Conservation (phyloP, 1,140 invertebrate genomes). For the Ridgeia piscesae region DNA sequence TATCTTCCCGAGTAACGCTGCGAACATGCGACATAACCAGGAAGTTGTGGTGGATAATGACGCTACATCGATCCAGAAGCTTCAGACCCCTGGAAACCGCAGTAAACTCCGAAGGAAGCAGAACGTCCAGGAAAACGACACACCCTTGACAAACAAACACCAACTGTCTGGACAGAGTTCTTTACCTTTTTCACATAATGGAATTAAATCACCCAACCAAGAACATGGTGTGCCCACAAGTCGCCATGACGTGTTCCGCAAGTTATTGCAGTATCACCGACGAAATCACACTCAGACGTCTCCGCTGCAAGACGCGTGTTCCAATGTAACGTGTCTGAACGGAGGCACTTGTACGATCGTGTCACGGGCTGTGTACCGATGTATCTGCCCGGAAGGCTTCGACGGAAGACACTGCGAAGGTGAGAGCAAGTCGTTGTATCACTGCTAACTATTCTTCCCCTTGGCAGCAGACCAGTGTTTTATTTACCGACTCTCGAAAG, state of each 20-base stretch:
- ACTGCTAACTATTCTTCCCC: conserved; percentile 67
- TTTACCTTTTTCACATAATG: not conserved
- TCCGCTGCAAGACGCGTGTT: conserved; percentile 45
- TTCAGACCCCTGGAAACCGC: not conserved
- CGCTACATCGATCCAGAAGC: not conserved
- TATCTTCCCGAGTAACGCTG: not conserved
- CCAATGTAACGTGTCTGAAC: conserved; percentile 39
- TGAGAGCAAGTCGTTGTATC: conserved; percentile 87
- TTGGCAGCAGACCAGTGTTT: too few relatives aligned
- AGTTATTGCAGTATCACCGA: not conserved
- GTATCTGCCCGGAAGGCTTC: conserved; percentile 11
- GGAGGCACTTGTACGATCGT: conserved; percentile 22
- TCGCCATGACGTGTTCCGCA: not conserved
- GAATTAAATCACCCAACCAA: not conserved
- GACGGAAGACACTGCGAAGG: conserved; percentile 58
- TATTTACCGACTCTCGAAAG: too few relatives aligned
- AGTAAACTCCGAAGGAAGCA: not conserved
- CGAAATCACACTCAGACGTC: not conserved
- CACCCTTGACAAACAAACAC: not conserved
- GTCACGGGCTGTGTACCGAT: not conserved
- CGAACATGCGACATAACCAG: not conserved
- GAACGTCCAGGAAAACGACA: not conserved
- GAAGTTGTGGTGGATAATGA: not conserved
- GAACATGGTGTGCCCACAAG: not conserved
- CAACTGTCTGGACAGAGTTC: not conserved